A percentile compares a stretch with the other conserved stretches of the same genome.
Conservation (phyloP, 1,140 invertebrate species). For the Rhopalosiphum padi region DNA sequence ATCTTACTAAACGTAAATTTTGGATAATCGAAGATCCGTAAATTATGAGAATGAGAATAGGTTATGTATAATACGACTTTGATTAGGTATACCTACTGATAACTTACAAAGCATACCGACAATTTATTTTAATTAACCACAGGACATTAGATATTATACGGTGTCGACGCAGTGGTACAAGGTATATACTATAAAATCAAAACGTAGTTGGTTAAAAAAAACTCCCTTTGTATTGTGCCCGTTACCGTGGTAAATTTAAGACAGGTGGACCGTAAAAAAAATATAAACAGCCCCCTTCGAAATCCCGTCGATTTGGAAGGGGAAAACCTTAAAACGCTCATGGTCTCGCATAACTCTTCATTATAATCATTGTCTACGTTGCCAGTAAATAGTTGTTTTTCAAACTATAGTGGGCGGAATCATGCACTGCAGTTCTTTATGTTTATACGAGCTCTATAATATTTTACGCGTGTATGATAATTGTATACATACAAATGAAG, state of each 20-base stretch:
- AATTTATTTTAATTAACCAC: constrained; percentile 4
- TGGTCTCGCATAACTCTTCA: constrained; percentile 40
- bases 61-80: neutral
- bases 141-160: neutral
- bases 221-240: neutral
- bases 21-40: neutral
- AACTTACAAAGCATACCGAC: neutral
- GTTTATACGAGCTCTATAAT: neutral
- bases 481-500: neutral
- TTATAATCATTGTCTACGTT: constrained; percentile 12
- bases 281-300: constrained; percentile 47
- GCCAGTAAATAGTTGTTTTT: neutral
- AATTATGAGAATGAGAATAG: neutral
- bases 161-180: neutral
- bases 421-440: constrained; percentile 8
- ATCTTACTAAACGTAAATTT: neutral
- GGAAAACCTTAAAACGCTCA: constrained; percentile 12
- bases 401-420: constrained; percentile 6
- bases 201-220: neutral
- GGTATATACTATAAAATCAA: neutral
- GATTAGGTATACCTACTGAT: neutral
- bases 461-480: neutral
- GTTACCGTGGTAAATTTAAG: constrained; percentile 37
- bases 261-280: constrained; percentile 53
- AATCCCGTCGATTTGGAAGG: constrained; percentile 31